Percentiles rank a stretch among this genome's conserved stretches.
phyloP scores from a whole-genome alignment of 2,113 vertebrate species.

The Anhinga anhinga region DNA sequence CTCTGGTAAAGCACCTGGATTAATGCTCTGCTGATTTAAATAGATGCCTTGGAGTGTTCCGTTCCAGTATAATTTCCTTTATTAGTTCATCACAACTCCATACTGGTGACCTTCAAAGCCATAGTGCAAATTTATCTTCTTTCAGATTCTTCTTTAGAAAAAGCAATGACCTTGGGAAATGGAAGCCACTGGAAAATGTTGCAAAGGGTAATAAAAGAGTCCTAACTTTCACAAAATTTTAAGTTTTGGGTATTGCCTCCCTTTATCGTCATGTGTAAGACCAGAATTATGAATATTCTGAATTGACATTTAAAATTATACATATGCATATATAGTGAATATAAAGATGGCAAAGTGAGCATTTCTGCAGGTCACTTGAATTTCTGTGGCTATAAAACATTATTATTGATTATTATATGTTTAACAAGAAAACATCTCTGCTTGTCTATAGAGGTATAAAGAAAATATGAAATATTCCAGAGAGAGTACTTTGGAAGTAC shows the following conservation, averaged over 20 bases:
- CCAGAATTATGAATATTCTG: background rate
- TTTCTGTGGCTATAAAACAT: background rate
- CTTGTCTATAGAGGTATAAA: background rate
- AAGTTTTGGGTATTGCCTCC: background rate
- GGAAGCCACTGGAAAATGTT: background rate
- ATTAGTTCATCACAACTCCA: constrained; percentile 42
- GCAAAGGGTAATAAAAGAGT: background rate
- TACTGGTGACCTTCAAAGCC: constrained; percentile 39
- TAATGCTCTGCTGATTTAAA: constrained; percentile 47
- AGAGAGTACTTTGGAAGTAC: background rate
- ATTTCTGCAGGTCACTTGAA: background rate
- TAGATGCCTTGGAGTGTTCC: background rate
- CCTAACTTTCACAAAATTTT: background rate
- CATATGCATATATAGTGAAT: background rate
- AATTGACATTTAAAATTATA: background rate
- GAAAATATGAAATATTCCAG: background rate
- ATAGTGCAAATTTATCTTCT: constrained; percentile 14
- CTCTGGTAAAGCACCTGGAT: background rate
- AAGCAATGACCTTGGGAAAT: background rate
- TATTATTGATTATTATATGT: background rate
- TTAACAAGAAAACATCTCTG: background rate
- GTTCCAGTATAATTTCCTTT: constrained; percentile 47
- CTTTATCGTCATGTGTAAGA: background rate
- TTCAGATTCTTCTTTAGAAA: background rate
- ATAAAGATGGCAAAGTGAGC: background rate